phyloP scores from a whole-genome alignment of 2,888 invertebrate species.

The Tenodera sinensis region DNA sequence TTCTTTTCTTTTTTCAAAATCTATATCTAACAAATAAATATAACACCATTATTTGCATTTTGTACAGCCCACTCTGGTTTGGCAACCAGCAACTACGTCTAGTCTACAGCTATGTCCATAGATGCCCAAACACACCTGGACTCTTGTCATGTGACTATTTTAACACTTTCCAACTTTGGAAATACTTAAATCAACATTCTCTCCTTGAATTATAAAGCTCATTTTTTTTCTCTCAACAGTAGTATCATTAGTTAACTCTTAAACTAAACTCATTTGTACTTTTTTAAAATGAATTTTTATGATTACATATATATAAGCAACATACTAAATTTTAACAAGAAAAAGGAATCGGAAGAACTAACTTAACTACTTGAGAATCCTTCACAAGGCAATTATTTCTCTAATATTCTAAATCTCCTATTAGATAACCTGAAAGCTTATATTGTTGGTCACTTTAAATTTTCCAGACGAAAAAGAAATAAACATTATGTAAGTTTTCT shows the following conservation, averaged over 20 bases:
- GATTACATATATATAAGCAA: not conserved
- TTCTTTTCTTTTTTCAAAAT: not conserved
- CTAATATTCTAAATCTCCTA: not conserved
- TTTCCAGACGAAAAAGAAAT: too few species aligned
- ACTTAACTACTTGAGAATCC: not conserved
- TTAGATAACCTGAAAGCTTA: not conserved
- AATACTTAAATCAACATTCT: not conserved
- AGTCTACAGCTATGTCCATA: not conserved
- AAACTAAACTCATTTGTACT: not conserved
- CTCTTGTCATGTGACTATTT: not conserved
- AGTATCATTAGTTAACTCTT: not conserved
- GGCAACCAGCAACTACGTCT: slow-evolving; percentile 6
- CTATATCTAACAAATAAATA: not conserved
- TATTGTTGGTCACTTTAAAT: not conserved
- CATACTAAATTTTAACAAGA: not conserved
- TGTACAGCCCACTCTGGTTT: not conserved
- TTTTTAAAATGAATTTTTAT: not conserved
- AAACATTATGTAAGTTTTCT: too few species aligned
- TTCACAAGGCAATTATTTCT: not conserved
- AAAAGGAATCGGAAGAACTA: not conserved
- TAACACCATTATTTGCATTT: slow-evolving; percentile 15
- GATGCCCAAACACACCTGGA: not conserved
- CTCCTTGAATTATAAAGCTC: not conserved
- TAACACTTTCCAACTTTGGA: not conserved
- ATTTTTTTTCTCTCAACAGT: not conserved